phyloP scores from a whole-genome alignment of 2,888 invertebrate genomes.

The Arrhopalites spinosus region DNA sequence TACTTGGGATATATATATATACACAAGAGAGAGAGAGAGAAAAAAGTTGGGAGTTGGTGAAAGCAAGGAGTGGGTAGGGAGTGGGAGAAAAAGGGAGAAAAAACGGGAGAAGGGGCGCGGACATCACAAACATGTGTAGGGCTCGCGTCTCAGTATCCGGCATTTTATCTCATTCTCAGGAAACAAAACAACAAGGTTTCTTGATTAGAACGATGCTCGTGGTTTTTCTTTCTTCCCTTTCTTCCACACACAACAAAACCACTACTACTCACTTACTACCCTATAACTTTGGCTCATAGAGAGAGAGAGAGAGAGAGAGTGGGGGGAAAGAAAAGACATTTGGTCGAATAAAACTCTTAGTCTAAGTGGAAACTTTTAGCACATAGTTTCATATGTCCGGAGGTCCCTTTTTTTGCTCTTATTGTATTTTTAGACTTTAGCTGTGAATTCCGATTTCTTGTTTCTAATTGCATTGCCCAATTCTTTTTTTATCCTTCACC shows the following conservation, averaged over 20 bases:
- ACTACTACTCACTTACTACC: not conserved
- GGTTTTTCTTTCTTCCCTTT: not conserved
- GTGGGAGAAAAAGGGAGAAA: not conserved
- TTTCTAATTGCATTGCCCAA: too few relatives aligned
- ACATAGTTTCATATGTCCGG: not conserved
- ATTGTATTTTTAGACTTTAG: too few relatives aligned
- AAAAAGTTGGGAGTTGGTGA: not conserved
- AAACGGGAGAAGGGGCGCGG: not conserved
- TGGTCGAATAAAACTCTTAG: conserved; percentile 6
- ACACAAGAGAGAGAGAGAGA: not conserved
- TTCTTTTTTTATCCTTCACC: too few relatives aligned
- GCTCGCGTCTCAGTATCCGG: conserved; percentile 26
- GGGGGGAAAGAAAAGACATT: conserved; percentile 16
- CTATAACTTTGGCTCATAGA: not conserved
- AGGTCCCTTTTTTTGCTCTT: too few relatives aligned
- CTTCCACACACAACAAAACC: not conserved
- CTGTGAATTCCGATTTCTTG: too few relatives aligned
- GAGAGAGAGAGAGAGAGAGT: not conserved
- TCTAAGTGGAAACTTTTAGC: conserved; percentile 31
- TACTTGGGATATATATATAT: conserved; percentile 1
- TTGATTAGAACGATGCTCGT: conserved; percentile 32
- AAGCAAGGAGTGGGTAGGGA: not conserved
- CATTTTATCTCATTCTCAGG: conserved; percentile 35
- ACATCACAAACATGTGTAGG: conserved; percentile 28
- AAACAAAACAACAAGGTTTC: conserved; percentile 38